Evolutionary conservation across 1,140 invertebrate genomes (phyloP).

Genomic region (Drosophila elegans): DNA sequence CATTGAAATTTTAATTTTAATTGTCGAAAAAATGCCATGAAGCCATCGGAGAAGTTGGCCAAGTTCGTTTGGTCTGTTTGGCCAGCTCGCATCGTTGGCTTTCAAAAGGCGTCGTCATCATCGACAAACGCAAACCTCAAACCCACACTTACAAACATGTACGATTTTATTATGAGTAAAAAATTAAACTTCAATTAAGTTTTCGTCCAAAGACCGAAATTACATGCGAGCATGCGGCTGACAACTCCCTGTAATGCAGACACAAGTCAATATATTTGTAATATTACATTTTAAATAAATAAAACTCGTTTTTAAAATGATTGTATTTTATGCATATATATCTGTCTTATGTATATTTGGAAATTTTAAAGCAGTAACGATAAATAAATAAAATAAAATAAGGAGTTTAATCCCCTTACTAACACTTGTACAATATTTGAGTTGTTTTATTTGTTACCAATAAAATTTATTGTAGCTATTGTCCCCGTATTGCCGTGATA

Average conservation of each 20-base stretch:
- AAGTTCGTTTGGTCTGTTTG: conserved; percentile 42
- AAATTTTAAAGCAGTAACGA: too few species aligned
- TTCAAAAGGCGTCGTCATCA: conserved; percentile 32
- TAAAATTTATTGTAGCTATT: too few species aligned
- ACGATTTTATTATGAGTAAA: conserved; percentile 21
- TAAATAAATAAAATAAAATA: too few species aligned
- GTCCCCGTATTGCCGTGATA: too few species aligned
- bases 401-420: too few species aligned
- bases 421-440: too few species aligned
- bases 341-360: too few species aligned
- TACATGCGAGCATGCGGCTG: conserved; percentile 8
- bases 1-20: conserved; percentile 80
- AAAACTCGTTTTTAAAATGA: too few species aligned
- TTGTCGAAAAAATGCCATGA: conserved; percentile 78
- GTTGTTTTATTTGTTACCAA: too few species aligned
- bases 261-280: too few species aligned
- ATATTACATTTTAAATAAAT: too few species aligned
- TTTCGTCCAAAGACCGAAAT: conserved; percentile 15
- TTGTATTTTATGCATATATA: too few species aligned
- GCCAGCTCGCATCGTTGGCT: conserved; percentile 48
- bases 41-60: conserved; percentile 62
- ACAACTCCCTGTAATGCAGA: conserved; percentile 26
- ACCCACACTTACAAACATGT: conserved; percentile 11
- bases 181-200: conserved; percentile 70
- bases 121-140: conserved; percentile 16